Percentiles rank a stretch among this genome's conserved stretches.
These are phyloP conservation scores for Loris lydekkerianus DNA, from an alignment of 2,797 vertebrate species.

Conservation along the genomic window DNA sequence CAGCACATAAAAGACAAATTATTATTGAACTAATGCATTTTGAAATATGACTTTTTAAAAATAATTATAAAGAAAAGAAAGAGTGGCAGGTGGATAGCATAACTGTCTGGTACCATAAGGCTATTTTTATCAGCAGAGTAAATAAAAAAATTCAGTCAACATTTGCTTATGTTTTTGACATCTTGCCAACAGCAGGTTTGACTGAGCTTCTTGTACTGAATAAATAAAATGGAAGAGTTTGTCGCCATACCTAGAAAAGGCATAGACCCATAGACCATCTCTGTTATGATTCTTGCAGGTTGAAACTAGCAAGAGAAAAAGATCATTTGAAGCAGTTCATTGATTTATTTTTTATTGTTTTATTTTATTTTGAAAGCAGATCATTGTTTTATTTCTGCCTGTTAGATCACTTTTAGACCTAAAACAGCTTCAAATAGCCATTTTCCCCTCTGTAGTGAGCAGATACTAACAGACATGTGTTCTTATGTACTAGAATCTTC, in stretches of 20 bases:
- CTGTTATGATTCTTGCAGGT: background rate
- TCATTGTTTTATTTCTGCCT: background rate
- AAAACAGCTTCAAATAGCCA: background rate
- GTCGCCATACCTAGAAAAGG: background rate
- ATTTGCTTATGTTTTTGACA: slow-evolving; percentile 65
- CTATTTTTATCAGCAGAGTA: slow-evolving; percentile 62
- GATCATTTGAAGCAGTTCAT: background rate
- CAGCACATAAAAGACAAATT: background rate
- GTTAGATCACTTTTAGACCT: background rate
- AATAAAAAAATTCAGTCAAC: slow-evolving; percentile 67
- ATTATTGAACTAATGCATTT: slow-evolving; percentile 14
- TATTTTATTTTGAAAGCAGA: background rate
- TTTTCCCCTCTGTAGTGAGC: background rate
- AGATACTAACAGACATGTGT: accelerated
- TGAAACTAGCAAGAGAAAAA: background rate
- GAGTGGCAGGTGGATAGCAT: slow-evolving; percentile 38
- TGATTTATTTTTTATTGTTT: background rate
- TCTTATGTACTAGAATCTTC: background rate
- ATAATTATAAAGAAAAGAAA: slow-evolving; percentile 44
- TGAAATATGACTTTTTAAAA: slow-evolving; percentile 50
- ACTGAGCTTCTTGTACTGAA: slow-evolving; percentile 4
- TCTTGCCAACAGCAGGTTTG: slow-evolving; percentile 59
- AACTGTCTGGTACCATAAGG: slow-evolving; percentile 52
- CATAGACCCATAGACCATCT: background rate
- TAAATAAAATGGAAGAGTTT: slow-evolving; percentile 34